Percentiles rank a stretch among this genome's conserved stretches.
Evolutionary conservation across 1,140 invertebrate genomes (phyloP).

Genomic region (Dendroctonus valens): DNA sequence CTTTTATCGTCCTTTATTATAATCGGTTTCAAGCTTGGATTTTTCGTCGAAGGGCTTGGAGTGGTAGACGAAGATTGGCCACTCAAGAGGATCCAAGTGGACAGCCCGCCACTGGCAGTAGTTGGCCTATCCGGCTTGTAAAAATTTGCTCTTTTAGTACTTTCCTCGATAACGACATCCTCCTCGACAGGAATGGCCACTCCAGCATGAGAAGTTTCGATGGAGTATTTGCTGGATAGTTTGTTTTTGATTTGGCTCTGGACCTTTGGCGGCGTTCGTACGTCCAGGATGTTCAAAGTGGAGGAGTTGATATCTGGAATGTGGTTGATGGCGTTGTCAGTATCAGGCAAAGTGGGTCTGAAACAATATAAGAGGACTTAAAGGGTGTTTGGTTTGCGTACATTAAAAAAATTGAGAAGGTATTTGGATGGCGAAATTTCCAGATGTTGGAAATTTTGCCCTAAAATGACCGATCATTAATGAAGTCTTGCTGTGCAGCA

Average conservation of each 20-base stretch:
- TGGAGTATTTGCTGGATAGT: constrained; percentile 47
- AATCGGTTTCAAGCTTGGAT: constrained; percentile 41
- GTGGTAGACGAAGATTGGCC: constrained; percentile 52
- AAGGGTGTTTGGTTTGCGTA: too few species aligned
- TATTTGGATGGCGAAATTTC: too few species aligned
- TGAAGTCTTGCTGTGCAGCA: too few species aligned
- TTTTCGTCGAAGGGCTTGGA: constrained; percentile 44
- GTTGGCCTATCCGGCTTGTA: constrained; percentile 55
- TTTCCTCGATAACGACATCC: constrained; percentile 49
- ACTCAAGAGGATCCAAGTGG: constrained; percentile 74
- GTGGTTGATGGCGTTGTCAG: constrained; percentile 46
- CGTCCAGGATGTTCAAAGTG: constrained; percentile 53
- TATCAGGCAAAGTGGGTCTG: neutral
- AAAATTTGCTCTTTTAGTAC: constrained; percentile 45
- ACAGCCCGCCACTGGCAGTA: constrained; percentile 67
- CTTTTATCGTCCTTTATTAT: constrained; percentile 19
- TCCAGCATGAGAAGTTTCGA: constrained; percentile 57
- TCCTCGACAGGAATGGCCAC: constrained; percentile 59
- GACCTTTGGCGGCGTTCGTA: constrained; percentile 62
- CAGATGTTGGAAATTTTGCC: too few species aligned
- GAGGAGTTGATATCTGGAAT: constrained; percentile 52
- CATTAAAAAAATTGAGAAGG: too few species aligned
- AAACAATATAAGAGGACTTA: too few species aligned
- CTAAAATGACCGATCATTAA: too few species aligned
- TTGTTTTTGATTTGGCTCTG: constrained; percentile 55